Evolutionary conservation across 2,888 invertebrate genomes (phyloP), one percentile per base, ranked within the genome.

Genomic region (Troilus luridus): DNA sequence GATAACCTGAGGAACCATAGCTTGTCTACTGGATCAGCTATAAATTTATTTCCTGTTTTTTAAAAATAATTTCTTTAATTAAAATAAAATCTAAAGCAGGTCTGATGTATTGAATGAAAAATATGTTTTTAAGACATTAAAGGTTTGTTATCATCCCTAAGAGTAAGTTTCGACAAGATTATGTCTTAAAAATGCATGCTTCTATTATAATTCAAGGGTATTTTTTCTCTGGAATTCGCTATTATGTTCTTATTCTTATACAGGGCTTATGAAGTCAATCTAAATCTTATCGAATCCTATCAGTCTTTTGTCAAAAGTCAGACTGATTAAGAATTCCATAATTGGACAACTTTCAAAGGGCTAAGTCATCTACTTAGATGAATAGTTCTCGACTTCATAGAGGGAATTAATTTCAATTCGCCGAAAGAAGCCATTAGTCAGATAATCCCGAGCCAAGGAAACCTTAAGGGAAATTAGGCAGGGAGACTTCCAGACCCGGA

Each of bases 371-470:
- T 0, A 41, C 17, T 77, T 77, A 17, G 24, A 24, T 19, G 72
- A 77, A 14, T 41, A 77, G 17, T n/a, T 67, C 24, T 67, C 24
- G 72, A 17, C 27, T 77, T 77, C 72, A 17, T 17, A 24, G 17
- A 7, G 10, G 85, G n/a, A 85, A 85, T 85, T 85, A 85, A 58
- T 85, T 58, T 54, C 56, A 58, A 85, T 58, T 56, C n/a, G 21
- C 85, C 56, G 56, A 56, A 58, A 58, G 85, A 54, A 85, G 85
- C 85, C 85, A 85, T 85, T 85, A 85, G 85, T 56, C 56, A 85
- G n/a, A 85, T 85, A 85, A 85, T 85, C 85, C 85, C 21, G 2
- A 21, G 9, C 85, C 21, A 56, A 56, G 56, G 56, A 58, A 85
- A 85, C 85, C 56, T 11, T 56, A 85, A 85, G 85, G 5, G 14